Evolutionary conservation across 2,888 invertebrate genomes (phyloP), one percentile per base, ranked within the genome.

Genomic region (Stratiomys singularior): DNA sequence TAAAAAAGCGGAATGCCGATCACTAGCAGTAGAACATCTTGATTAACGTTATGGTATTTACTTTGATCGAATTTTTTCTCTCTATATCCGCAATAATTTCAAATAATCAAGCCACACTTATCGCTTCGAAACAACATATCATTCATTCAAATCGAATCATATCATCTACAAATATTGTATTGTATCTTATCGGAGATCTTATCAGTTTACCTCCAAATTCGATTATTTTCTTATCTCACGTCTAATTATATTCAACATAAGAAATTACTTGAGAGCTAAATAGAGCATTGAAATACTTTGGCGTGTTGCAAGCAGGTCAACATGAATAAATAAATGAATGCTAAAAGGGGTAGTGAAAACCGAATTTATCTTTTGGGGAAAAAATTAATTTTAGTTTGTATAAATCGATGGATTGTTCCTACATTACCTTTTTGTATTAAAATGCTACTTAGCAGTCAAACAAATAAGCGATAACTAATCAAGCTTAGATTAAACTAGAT

Each of bases 201-300:
- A 72, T 72, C 72, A 72, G 72, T 60, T 76, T 25, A 27, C 44
- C 28, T 60, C 60, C 63, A 60, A 60, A 27, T 71, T 52, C 52
- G 52, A 52, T 71, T 71, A 69, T 69, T 44, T 25, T 46, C 69
- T 21, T 69, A 69, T 69, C 60, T 44, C 47, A 52, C 28, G 25
- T 44, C 37, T 71, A 60, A 60, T 60, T 60, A 60, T 71, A 71
- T 71, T 71, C 13, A 52, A 52, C 71, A 28, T 52, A 30, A 67
- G n/a, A 67, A 9, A 37, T 37, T 37, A 37, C 9, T 37, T 28
- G 15, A 28, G 15, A n/a, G 28, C 18, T 13, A 13, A 27, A 64
- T 27, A 23, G 28, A 63, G 11, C 63, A 27, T 15, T 63, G 25
- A 15, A 63, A 18, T 21, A 21, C 11, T 56, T n/a, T n/a, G n/a